phyloP scores from a whole-genome alignment of 1,140 invertebrate genomes.

The Protaetia brevitarsis region DNA sequence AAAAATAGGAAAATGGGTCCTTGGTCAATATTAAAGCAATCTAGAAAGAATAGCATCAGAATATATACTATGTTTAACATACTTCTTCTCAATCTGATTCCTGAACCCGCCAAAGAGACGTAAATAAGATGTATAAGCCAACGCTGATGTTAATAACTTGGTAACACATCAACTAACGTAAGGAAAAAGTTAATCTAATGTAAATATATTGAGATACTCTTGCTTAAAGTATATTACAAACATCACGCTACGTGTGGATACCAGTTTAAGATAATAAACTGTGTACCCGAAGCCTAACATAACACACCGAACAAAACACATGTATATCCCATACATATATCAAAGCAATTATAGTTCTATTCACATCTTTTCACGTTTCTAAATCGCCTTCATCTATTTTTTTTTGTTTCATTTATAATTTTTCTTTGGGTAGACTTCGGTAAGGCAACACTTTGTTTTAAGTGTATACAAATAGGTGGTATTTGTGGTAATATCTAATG shows the following conservation, averaged over 20 bases:
- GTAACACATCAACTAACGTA: not conserved
- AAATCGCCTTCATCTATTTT: constrained; percentile 4
- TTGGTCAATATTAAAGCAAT: too few relatives aligned
- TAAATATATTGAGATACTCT: not conserved
- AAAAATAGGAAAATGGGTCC: too few relatives aligned
- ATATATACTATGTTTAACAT: too few relatives aligned
- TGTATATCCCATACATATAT: constrained; percentile 1
- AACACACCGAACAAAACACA: constrained; percentile 12
- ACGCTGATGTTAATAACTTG: not conserved
- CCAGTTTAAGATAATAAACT: not conserved
- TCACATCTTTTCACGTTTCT: constrained; percentile 6
- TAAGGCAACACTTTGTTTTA: constrained; percentile 4
- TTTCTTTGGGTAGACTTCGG: not conserved
- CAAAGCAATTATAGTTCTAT: constrained; percentile 19
- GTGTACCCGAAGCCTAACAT: not conserved
- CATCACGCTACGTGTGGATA: not conserved
- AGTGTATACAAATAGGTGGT: constrained; percentile 19
- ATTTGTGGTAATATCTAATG: constrained; percentile 20
- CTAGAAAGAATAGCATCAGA: too few relatives aligned
- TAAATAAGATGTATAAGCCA: too few relatives aligned
- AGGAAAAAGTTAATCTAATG: not conserved
- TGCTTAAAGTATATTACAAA: not conserved
- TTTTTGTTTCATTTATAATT: constrained; percentile 17
- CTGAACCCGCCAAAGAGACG: too few relatives aligned
- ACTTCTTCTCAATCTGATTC: too few relatives aligned